Percentiles rank a stretch among this genome's conserved stretches.
These are phyloP conservation scores for Fukomys damarensis DNA, from an alignment of 2,113 vertebrate genomes.

Conservation along the genomic window DNA sequence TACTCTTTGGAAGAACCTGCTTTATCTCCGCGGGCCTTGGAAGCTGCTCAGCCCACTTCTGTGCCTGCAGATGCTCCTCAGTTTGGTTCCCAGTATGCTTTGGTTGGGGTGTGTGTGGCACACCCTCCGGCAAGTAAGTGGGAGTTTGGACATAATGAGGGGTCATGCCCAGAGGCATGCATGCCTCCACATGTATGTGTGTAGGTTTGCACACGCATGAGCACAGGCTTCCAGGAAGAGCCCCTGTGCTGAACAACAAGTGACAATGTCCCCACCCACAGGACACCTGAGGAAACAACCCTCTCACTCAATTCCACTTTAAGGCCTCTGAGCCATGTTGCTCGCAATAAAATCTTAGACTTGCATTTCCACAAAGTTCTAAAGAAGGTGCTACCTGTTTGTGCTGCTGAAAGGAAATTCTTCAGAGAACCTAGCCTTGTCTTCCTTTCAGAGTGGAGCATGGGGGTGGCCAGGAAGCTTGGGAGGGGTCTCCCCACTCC, in stretches of 20 bases:
- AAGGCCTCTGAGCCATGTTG: background rate
- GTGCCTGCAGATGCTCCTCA: background rate
- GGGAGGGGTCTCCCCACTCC: background rate
- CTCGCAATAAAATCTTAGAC: background rate
- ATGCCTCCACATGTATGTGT: background rate
- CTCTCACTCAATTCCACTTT: background rate
- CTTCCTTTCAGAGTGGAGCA: background rate
- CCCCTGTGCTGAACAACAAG: conserved; percentile 64
- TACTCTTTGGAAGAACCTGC: background rate
- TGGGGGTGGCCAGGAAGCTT: background rate
- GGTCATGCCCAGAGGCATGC: background rate
- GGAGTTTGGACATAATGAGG: background rate
- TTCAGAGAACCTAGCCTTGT: background rate
- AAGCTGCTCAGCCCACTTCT: background rate
- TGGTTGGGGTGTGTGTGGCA: background rate
- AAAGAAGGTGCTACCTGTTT: background rate
- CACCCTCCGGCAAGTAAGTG: background rate
- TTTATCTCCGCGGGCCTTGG: background rate
- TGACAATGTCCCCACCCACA: conserved; percentile 81
- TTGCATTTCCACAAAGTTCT: background rate
- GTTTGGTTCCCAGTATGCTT: background rate
- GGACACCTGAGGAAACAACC: conserved; percentile 73
- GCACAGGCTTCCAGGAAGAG: background rate
- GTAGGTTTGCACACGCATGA: background rate
- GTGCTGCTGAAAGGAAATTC: conserved; percentile 9